Evolutionary conservation across 2,888 invertebrate species (phyloP).

Genomic region (Heliconius ethilla): DNA sequence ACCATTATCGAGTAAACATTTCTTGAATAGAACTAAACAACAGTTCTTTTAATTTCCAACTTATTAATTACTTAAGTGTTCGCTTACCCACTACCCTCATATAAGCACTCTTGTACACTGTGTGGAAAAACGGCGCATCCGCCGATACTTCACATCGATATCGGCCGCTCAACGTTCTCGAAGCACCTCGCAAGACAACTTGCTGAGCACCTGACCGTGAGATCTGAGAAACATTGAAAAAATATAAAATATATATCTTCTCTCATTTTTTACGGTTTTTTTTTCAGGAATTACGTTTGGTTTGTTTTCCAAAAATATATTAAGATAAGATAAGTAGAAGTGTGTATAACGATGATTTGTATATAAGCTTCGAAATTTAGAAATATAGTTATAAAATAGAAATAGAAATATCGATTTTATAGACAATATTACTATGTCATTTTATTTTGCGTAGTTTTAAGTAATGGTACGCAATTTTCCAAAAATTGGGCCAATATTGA

Average conservation of each 20-base stretch:
- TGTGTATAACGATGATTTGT: too few species aligned
- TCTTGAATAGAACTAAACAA: background rate
- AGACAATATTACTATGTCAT: too few species aligned
- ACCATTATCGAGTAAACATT: background rate
- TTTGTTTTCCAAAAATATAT: background rate
- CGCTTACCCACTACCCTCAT: constrained; percentile 89
- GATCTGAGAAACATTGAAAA: constrained; percentile 67
- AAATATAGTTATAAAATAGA: too few species aligned
- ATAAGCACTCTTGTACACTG: constrained; percentile 84
- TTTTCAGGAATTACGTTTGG: background rate
- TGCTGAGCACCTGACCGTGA: constrained; percentile 84
- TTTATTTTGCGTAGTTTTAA: too few species aligned
- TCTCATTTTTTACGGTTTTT: too few species aligned
- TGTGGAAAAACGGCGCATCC: constrained; percentile 88
- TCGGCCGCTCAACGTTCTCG: constrained; percentile 85
- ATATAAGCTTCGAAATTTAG: too few species aligned
- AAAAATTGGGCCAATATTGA: too few species aligned
- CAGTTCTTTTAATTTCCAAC: background rate
- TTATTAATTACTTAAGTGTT: background rate
- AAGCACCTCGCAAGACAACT: constrained; percentile 86
- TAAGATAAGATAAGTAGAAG: too few species aligned
- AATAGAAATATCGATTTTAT: too few species aligned
- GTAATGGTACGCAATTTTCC: too few species aligned
- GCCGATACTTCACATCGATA: constrained; percentile 90
- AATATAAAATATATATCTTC: background rate